A percentile compares a stretch with the other conserved stretches of the same genome.
phyloP scores from a whole-genome alignment of 2,113 vertebrate species.

The Perca flavescens region DNA sequence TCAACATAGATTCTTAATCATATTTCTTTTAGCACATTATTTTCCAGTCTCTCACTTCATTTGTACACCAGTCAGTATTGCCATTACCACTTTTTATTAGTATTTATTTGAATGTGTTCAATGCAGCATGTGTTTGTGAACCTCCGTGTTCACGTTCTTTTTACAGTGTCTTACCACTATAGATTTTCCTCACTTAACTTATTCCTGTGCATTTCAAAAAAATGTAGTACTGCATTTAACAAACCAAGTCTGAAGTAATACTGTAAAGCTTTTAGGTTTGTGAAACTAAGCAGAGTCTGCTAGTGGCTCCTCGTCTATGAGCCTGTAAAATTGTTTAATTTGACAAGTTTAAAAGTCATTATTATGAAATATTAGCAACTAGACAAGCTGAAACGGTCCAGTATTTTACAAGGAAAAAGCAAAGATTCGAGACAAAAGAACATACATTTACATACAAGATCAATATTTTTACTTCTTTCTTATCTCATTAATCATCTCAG shows the following conservation, averaged over 20 bases:
- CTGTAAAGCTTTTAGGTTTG: neutral
- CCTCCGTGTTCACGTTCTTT: neutral
- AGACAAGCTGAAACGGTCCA: neutral
- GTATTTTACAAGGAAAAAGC: neutral
- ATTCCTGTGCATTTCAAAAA: slow-evolving; percentile 17
- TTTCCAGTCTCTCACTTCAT: neutral
- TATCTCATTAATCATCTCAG: neutral
- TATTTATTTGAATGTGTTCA: neutral
- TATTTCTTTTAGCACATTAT: slow-evolving; percentile 5
- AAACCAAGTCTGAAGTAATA: neutral
- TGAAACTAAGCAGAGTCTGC: neutral
- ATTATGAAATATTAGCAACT: neutral
- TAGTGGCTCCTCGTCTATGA: neutral
- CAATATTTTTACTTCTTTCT: neutral
- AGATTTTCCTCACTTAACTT: slow-evolving; percentile 6
- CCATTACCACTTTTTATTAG: neutral
- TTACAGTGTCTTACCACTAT: neutral
- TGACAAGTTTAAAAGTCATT: neutral
- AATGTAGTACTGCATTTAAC: slow-evolving; percentile 13
- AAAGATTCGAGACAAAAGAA: neutral
- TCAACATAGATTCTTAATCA: neutral
- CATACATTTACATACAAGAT: neutral
- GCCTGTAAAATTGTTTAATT: neutral
- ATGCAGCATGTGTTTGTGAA: neutral
- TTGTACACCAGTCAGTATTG: neutral